Percentiles rank a stretch among this genome's conserved stretches.
These are phyloP conservation scores for Drosophila arawakana DNA, from an alignment of 1,140 invertebrate genomes.

Conservation along the genomic window DNA sequence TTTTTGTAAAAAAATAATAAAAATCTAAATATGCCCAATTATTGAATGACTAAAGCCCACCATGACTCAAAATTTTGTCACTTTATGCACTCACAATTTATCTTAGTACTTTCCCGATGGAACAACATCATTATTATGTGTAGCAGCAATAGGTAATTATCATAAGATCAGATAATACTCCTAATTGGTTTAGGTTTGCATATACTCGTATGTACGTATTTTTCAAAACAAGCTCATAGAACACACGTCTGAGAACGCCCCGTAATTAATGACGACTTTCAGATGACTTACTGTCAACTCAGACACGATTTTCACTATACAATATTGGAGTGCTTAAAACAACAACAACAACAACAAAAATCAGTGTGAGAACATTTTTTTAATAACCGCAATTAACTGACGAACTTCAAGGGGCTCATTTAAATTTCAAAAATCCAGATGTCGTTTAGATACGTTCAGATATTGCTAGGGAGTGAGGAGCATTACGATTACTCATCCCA, in stretches of 20 bases:
- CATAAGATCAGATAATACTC: slow-evolving; percentile 34
- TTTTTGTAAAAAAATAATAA: too few species aligned
- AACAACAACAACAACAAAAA: slow-evolving; percentile 13
- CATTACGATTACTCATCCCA: slow-evolving; percentile 26
- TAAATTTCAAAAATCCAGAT: slow-evolving; percentile 51
- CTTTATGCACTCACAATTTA: too few species aligned
- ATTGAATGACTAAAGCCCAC: too few species aligned
- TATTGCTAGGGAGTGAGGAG: slow-evolving; percentile 21
- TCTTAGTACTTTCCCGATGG: background rate
- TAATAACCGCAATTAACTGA: slow-evolving; percentile 72
- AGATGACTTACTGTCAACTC: slow-evolving; percentile 72
- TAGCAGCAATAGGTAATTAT: slow-evolving; percentile 38
- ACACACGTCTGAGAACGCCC: slow-evolving; percentile 42
- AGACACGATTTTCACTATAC: slow-evolving; percentile 54
- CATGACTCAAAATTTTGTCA: background rate
- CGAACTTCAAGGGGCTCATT: slow-evolving; percentile 50
- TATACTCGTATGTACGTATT: background rate
- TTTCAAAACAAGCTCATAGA: slow-evolving; percentile 28
- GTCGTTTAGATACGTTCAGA: slow-evolving; percentile 49
- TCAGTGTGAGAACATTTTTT: slow-evolving; percentile 72
- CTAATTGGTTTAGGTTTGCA: slow-evolving; percentile 54
- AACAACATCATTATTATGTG: slow-evolving; percentile 36
- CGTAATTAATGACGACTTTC: slow-evolving; percentile 71
- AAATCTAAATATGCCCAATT: too few species aligned
- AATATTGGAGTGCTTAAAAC: slow-evolving; percentile 19